These are phyloP conservation scores for Drosophila sulfurigaster DNA, from an alignment of 1,140 invertebrate species.

Conservation along the genomic window DNA sequence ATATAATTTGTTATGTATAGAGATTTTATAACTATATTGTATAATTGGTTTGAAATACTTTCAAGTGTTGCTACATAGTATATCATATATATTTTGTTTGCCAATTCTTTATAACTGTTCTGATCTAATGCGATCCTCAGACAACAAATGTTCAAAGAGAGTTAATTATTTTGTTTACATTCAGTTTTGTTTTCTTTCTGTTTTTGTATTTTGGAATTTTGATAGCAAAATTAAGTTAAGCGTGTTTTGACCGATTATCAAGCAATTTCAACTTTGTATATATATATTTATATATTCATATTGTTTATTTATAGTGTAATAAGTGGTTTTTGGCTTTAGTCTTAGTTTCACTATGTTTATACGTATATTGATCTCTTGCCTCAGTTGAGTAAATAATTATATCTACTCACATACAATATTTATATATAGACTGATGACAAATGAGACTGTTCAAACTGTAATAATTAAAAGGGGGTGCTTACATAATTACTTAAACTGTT, in stretches of 20 bases:
- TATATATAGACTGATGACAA: conserved; percentile 39
- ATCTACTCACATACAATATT: conserved; percentile 30
- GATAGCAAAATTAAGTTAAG: conserved; percentile 58
- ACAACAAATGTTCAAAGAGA: conserved; percentile 33
- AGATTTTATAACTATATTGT: conserved; percentile 68
- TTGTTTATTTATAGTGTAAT: conserved; percentile 61
- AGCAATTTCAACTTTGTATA: conserved; percentile 78
- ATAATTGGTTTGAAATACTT: conserved; percentile 76
- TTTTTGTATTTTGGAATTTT: conserved; percentile 38
- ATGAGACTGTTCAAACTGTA: conserved; percentile 39
- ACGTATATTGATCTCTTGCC: conserved; percentile 54
- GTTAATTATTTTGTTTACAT: conserved; percentile 20
- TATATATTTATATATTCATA: conserved; percentile 47
- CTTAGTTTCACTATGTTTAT: conserved; percentile 76
- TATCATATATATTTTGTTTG: conserved; percentile 33
- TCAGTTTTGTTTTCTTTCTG: conserved; percentile 10
- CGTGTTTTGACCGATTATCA: conserved; percentile 78
- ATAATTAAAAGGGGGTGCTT: conserved; percentile 35
- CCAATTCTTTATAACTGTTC: conserved; percentile 34
- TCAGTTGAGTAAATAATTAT: conserved; percentile 19
- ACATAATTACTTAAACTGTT: conserved; percentile 63
- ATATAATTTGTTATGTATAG: conserved; percentile 68
- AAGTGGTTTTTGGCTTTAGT: conserved; percentile 78
- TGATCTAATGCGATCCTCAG: conserved; percentile 23
- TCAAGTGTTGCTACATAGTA: conserved; percentile 54